Evolutionary conservation across 2,888 invertebrate species (phyloP).

Genomic region (Archaeoteleia sp.): DNA sequence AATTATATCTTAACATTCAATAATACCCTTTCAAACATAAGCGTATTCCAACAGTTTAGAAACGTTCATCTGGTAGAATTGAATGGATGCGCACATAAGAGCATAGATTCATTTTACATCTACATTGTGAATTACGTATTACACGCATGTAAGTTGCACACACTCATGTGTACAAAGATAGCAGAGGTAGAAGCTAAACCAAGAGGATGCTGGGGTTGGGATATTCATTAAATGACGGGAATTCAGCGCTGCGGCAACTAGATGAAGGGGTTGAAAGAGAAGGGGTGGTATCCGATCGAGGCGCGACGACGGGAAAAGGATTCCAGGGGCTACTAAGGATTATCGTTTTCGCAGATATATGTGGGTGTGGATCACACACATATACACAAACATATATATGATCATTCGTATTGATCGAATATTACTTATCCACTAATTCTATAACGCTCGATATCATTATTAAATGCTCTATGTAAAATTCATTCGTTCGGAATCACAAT

Average conservation of each 20-base stretch:
- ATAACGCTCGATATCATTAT: not conserved
- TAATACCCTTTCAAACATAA: constrained; percentile 6
- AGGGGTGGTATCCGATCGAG: constrained; percentile 59
- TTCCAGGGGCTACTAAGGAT: constrained; percentile 56
- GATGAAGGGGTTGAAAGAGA: constrained; percentile 53
- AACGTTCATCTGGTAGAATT: constrained; percentile 46
- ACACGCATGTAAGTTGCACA: constrained; percentile 48
- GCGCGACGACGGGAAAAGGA: constrained; percentile 58
- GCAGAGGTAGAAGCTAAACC: constrained; percentile 54
- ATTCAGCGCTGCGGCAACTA: constrained; percentile 61
- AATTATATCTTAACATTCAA: constrained; percentile 29
- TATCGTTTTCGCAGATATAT: constrained; percentile 53
- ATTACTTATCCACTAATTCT: constrained; percentile 17
- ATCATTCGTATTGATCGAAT: constrained; percentile 26
- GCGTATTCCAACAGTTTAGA: constrained; percentile 9
- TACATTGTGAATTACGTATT: constrained; percentile 30
- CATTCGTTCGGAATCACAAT: too few relatives aligned
- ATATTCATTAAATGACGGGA: constrained; percentile 72
- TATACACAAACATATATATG: constrained; percentile 15
- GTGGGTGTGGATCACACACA: constrained; percentile 12
- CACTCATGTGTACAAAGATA: constrained; percentile 37
- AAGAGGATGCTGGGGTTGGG: constrained; percentile 65
- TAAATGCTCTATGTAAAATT: too few relatives aligned
- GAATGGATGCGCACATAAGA: constrained; percentile 38
- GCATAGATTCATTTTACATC: constrained; percentile 44